Conservation (phyloP, 2,888 invertebrate species). For the Yponomeuta malinellus region DNA sequence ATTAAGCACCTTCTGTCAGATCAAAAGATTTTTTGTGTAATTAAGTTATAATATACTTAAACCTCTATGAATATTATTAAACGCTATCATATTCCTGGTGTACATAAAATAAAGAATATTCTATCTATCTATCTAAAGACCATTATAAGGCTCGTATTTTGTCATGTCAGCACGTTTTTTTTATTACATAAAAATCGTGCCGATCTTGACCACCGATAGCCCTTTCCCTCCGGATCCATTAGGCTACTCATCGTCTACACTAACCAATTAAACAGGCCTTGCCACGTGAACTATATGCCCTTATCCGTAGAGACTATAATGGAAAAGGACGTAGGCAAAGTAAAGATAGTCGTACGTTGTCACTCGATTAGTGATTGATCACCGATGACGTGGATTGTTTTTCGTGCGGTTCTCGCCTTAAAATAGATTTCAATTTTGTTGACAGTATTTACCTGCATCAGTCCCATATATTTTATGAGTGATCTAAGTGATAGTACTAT, state of each 20-base stretch:
- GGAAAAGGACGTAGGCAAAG: neutral
- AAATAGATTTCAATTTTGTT: no score
- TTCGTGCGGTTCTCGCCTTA: neutral
- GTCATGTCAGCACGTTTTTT: neutral
- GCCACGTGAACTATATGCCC: neutral
- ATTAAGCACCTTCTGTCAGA: no score
- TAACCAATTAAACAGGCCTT: neutral
- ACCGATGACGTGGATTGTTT: neutral
- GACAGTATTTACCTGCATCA: no score
- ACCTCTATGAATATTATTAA: no score
- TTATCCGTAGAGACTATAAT: neutral
- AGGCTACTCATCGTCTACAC: neutral
- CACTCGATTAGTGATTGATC: neutral
- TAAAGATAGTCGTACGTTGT: neutral
- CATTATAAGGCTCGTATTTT: no score
- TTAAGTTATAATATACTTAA: no score
- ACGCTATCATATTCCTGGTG: no score
- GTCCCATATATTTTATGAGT: no score
- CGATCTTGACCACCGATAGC: neutral
- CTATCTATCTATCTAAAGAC: no score
- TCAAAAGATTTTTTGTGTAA: no score
- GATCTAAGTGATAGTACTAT: no score
- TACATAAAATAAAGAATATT: no score
- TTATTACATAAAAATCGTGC: neutral
- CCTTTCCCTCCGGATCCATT: neutral